Evolutionary conservation across 2,797 vertebrate genomes (phyloP).

Genomic region (Enteromius fasciolatus): DNA sequence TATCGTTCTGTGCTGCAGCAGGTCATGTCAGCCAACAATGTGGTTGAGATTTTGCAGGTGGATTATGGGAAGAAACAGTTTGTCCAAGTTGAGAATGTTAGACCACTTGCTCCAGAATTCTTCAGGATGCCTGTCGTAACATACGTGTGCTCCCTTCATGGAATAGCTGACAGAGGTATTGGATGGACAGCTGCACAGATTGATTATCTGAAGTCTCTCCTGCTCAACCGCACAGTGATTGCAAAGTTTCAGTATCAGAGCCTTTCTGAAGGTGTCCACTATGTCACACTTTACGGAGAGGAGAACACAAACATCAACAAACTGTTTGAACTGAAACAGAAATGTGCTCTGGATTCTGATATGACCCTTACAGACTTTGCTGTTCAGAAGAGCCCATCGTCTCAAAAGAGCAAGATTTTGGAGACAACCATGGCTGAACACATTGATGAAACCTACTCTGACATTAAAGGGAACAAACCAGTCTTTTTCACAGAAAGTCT

Average conservation of each 20-base stretch:
- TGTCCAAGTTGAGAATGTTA: conserved; percentile 78
- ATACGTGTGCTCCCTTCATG: conserved; percentile 86
- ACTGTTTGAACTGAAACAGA: conserved; percentile 77
- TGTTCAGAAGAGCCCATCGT: conserved; percentile 31
- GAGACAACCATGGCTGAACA: conserved; percentile 32
- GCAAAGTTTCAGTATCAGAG: conserved; percentile 88
- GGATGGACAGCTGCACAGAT: conserved; percentile 84
- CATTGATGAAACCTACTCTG: not conserved
- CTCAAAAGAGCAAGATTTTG: conserved; percentile 39
- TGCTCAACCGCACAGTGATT: conserved; percentile 80
- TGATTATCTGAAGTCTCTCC: conserved; percentile 77
- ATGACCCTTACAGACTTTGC: conserved; percentile 62
- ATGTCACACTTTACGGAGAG: conserved; percentile 85
- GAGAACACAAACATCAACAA: conserved; percentile 84
- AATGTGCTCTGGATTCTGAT: conserved; percentile 62
- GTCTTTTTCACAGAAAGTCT: conserved; percentile 65
- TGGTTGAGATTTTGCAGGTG: conserved; percentile 85
- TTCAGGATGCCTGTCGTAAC: conserved; percentile 93
- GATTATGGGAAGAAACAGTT: conserved; percentile 89
- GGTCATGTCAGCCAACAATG: conserved; percentile 67
- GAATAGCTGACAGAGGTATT: conserved; percentile 79
- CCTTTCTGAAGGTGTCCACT: conserved; percentile 87
- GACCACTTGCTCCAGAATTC: conserved; percentile 81
- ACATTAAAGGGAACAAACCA: conserved; percentile 43
- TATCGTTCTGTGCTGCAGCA: conserved; percentile 81